These are phyloP conservation scores for Cassiopea xamachana DNA, from an alignment of 30 jellyfish, hydroid and myxozoan species.

Conservation along the genomic window DNA sequence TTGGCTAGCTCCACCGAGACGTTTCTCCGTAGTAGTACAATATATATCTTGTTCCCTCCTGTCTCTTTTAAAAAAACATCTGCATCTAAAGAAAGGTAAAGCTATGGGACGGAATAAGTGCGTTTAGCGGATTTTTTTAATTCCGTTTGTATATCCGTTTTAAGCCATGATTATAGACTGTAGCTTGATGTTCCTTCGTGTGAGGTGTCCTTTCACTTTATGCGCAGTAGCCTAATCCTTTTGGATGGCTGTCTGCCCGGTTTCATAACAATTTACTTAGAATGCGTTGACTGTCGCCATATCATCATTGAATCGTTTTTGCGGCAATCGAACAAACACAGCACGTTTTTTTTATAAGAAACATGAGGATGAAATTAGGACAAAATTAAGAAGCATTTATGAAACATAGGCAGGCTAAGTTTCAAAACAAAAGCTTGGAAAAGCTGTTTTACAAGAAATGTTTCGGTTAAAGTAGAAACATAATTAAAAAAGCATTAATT, in stretches of 20 bases:
- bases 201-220: conserved; percentile 9
- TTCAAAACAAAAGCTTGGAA: too few relatives aligned
- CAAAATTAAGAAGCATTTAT: too few relatives aligned
- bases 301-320: background rate
- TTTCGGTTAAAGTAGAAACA: too few relatives aligned
- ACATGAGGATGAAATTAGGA: too few relatives aligned
- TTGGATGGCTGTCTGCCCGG: conserved; percentile 24
- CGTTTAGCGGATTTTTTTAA: background rate
- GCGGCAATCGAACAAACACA: too few relatives aligned
- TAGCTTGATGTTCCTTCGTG: conserved; percentile 1
- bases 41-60: background rate
- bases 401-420: too few relatives aligned
- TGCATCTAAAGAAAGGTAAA: background rate
- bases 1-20: background rate
- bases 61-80: background rate
- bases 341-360: too few relatives aligned
- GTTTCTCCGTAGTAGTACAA: too few relatives aligned
- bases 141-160: conserved; percentile 35
- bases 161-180: conserved; percentile 2
- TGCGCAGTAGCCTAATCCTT: conserved; percentile 3
- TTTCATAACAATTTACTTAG: conserved; percentile 13
- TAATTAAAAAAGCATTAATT: too few relatives aligned
- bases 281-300: conserved; percentile 12
- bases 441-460: too few relatives aligned
- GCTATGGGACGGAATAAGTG: background rate